Conservation (phyloP, 2,888 invertebrate genomes). For the Acrobasis consociella region DNA sequence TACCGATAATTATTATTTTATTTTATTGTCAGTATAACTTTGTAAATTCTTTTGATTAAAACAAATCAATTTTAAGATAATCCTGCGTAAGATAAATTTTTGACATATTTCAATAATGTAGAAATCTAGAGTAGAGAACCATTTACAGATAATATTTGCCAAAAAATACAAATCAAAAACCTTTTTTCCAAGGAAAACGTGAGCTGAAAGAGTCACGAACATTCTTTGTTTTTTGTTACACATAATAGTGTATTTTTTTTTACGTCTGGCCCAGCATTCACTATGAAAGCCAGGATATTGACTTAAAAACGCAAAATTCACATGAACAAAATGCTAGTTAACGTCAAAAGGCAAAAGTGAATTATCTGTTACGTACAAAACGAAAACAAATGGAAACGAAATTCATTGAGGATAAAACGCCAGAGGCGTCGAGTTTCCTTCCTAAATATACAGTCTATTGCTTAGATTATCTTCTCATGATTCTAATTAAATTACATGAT, state of each 20-base stretch:
- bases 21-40: too few relatives aligned
- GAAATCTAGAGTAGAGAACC: too few relatives aligned
- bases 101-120: too few relatives aligned
- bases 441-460: conserved; percentile 10
- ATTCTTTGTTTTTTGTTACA: neutral
- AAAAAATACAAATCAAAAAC: neutral
- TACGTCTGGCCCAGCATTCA: neutral
- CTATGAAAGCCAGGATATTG: neutral
- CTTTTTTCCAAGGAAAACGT: neutral
- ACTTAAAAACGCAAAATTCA: neutral
- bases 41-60: too few relatives aligned
- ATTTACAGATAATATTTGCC: too few relatives aligned
- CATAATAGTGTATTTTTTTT: neutral
- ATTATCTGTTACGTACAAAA: conserved; percentile 2
- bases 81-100: too few relatives aligned
- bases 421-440: conserved; percentile 8
- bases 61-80: too few relatives aligned
- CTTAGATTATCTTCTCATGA: conserved; percentile 6
- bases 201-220: neutral
- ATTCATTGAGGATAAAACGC: neutral
- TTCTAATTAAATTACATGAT: neutral
- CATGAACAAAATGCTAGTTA: neutral
- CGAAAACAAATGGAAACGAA: conserved; percentile 3
- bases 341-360: neutral
- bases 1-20: too few relatives aligned